These are phyloP conservation scores for Nothobranchius furzeri DNA, from an alignment of 2,113 vertebrate genomes.

Conservation along the genomic window DNA sequence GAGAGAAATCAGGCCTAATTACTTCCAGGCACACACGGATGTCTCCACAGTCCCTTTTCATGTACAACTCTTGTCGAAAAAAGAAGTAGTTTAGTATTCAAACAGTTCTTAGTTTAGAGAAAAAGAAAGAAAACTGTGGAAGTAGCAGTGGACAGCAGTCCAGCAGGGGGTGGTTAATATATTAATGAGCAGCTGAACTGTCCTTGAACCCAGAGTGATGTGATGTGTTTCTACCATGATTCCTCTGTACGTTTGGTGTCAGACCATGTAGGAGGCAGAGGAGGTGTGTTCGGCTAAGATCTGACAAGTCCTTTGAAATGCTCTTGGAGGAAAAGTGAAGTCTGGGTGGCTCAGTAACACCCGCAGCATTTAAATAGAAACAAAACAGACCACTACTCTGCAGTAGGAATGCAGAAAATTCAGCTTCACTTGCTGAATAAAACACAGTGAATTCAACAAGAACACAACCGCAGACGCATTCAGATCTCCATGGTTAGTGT, in stretches of 20 bases:
- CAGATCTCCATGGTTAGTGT: constrained; percentile 15
- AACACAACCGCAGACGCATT: constrained; percentile 19
- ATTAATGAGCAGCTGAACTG: constrained; percentile 67
- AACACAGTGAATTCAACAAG: constrained; percentile 36
- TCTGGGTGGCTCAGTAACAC: constrained; percentile 56
- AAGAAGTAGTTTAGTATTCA: constrained; percentile 58
- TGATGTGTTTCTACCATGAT: constrained; percentile 38
- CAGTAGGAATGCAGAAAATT: constrained; percentile 27
- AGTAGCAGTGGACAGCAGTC: constrained; percentile 41
- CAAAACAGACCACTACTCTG: constrained; percentile 28
- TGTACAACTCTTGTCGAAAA: constrained; percentile 39
- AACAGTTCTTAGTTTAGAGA: constrained; percentile 27
- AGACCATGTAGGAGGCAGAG: constrained; percentile 65
- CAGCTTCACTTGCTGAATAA: constrained; percentile 28
- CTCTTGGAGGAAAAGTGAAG: constrained; percentile 57
- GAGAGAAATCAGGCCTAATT: constrained; percentile 71
- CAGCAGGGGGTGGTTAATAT: constrained; percentile 59
- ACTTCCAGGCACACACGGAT: constrained; percentile 65
- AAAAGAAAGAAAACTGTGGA: constrained; percentile 30
- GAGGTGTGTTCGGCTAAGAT: constrained; percentile 58
- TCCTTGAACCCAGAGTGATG: constrained; percentile 65
- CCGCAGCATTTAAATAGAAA: constrained; percentile 57
- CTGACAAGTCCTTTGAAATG: constrained; percentile 66
- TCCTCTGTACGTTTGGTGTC: constrained; percentile 53
- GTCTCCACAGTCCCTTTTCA: constrained; percentile 54